Evolutionary conservation across 2,888 invertebrate species (phyloP).

Genomic region (Sminthurides aquaticus): DNA sequence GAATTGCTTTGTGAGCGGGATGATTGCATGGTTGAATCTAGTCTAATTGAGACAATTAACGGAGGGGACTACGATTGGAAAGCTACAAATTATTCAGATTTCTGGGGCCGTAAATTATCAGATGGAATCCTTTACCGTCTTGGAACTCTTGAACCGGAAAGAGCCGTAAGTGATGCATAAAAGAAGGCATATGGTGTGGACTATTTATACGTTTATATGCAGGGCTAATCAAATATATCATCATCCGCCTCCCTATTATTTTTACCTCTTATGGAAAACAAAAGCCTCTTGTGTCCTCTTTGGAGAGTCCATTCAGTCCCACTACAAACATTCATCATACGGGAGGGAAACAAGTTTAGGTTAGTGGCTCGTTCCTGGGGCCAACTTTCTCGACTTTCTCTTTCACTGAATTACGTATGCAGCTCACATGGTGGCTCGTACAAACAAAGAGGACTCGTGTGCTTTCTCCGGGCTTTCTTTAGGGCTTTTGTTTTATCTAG

Average conservation of each 20-base stretch:
- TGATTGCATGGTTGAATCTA: conserved; percentile 66
- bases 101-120: conserved; percentile 71
- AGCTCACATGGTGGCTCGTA: too few relatives aligned
- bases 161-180: conserved; percentile 49
- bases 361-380: too few relatives aligned
- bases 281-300: background rate
- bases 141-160: conserved; percentile 58
- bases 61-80: conserved; percentile 60
- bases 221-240: background rate
- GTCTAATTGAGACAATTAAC: conserved; percentile 63
- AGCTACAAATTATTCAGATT: conserved; percentile 71
- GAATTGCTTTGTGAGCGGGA: conserved; percentile 63
- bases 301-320: too few relatives aligned
- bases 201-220: background rate
- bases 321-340: too few relatives aligned
- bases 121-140: conserved; percentile 71
- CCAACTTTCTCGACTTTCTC: too few relatives aligned
- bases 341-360: too few relatives aligned
- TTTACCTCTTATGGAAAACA: background rate
- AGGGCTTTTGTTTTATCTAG: too few relatives aligned
- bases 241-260: background rate
- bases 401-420: too few relatives aligned
- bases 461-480: too few relatives aligned
- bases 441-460: too few relatives aligned
- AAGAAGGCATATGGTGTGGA: too few relatives aligned